Evolutionary conservation across 2,797 vertebrate genomes (phyloP).

Genomic region (Triplophysa bombifrons): DNA sequence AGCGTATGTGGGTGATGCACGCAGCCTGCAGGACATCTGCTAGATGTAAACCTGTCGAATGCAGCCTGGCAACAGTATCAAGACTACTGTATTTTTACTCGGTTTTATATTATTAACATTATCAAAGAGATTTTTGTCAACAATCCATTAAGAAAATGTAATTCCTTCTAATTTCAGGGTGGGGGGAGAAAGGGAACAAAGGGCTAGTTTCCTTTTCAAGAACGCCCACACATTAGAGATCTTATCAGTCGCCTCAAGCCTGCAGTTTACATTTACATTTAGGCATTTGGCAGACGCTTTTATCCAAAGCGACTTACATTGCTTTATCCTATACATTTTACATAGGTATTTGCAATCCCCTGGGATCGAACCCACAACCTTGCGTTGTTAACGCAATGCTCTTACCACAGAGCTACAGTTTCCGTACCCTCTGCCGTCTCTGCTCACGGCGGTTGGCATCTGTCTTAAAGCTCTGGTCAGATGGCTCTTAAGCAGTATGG

Average conservation of each 20-base stretch:
- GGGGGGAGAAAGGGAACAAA: slow-evolving; percentile 1
- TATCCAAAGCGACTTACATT: no score
- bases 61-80: slow-evolving; percentile 23
- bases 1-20: slow-evolving; percentile 38
- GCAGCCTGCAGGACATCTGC: slow-evolving; percentile 41
- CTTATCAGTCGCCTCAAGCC: slow-evolving; percentile 10
- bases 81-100: slow-evolving; percentile 17
- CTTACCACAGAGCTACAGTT: background rate
- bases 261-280: background rate
- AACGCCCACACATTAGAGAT: slow-evolving; percentile 34
- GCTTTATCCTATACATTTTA: no score
- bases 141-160: slow-evolving; percentile 19
- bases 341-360: no score
- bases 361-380: no score
- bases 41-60: slow-evolving; percentile 44
- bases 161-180: slow-evolving; percentile 23
- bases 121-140: slow-evolving; percentile 25
- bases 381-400: no score
- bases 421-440: slow-evolving; percentile 7
- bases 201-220: slow-evolving; percentile 29
- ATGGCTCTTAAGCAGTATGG: slow-evolving; percentile 8
- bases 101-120: slow-evolving; percentile 8
- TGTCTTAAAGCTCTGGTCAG: slow-evolving; percentile 5
- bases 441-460: background rate
- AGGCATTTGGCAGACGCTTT: no score